phyloP scores from a whole-genome alignment of 2,888 invertebrate genomes.

The Osmoderma eremita region DNA sequence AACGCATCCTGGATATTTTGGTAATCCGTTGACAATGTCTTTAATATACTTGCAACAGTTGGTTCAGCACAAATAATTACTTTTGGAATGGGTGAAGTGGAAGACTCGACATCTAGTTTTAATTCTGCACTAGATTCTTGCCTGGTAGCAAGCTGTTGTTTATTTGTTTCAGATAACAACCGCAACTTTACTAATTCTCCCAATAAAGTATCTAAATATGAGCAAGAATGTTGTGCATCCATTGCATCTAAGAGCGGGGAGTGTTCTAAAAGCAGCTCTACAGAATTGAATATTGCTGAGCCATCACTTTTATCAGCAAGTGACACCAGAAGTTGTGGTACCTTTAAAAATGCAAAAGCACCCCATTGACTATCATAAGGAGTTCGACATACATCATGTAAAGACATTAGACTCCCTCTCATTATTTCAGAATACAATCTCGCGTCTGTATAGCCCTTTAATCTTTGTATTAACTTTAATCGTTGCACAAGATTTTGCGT shows the following conservation, averaged over 20 bases:
- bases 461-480: conserved; percentile 82
- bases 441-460: conserved; percentile 84
- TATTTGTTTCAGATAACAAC: conserved; percentile 81
- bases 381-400: conserved; percentile 86
- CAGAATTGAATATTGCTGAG: conserved; percentile 67
- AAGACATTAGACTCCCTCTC: conserved; percentile 87
- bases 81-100: conserved; percentile 75
- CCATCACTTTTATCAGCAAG: conserved; percentile 51
- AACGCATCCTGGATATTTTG: conserved; percentile 75
- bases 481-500: conserved; percentile 84
- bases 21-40: conserved; percentile 89
- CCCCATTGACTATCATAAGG: conserved; percentile 92
- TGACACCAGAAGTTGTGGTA: conserved; percentile 78
- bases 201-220: conserved; percentile 84
- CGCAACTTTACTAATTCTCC: conserved; percentile 84
- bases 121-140: conserved; percentile 61
- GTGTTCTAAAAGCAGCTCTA: conserved; percentile 86
- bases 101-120: conserved; percentile 72
- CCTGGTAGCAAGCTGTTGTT: conserved; percentile 74
- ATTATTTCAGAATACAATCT: conserved; percentile 90
- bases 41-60: conserved; percentile 87
- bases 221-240: conserved; percentile 89
- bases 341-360: conserved; percentile 92
- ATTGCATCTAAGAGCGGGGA: conserved; percentile 87
- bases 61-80: conserved; percentile 89